phyloP scores from a whole-genome alignment of 2,797 vertebrate species.

The Sebastes iracundus region DNA sequence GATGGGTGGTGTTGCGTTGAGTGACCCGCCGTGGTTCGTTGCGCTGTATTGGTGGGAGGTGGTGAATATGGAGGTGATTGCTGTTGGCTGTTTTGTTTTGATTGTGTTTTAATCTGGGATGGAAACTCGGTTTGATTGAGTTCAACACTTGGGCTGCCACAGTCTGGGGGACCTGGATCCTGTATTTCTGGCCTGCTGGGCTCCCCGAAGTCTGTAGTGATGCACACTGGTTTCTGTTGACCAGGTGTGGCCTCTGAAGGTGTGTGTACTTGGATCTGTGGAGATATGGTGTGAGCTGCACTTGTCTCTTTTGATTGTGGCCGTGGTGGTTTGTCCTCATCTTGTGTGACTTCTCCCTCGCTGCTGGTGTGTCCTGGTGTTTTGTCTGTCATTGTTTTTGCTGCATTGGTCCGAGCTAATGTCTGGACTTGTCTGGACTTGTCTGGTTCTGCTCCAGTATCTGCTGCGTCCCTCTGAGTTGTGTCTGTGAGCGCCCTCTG shows the following conservation, averaged over 20 bases:
- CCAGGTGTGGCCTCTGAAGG: conserved; percentile 12
- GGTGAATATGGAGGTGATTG: conserved; percentile 9
- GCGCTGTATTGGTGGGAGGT: neutral
- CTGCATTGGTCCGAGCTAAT: conserved; percentile 19
- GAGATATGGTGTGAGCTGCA: neutral
- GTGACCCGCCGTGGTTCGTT: neutral
- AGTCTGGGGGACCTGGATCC: neutral
- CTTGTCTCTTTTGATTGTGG: conserved; percentile 12
- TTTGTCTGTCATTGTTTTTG: conserved; percentile 31
- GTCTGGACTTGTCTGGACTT: conserved; percentile 5
- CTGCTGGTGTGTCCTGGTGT: neutral
- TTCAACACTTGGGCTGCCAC: neutral
- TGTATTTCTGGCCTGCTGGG: conserved; percentile 6
- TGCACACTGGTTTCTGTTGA: conserved; percentile 29
- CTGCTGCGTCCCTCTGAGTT: conserved; percentile 15
- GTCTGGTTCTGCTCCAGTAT: conserved; percentile 20
- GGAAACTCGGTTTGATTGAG: conserved; percentile 13
- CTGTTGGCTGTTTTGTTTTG: conserved; percentile 17
- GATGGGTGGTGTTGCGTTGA: neutral
- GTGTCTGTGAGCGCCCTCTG: conserved; percentile 71
- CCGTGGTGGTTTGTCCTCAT: conserved; percentile 5
- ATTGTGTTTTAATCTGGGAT: conserved; percentile 2
- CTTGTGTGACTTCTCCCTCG: neutral
- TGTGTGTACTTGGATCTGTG: conserved; percentile 18
- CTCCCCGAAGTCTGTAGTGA: neutral